phyloP scores from a whole-genome alignment of 1,140 invertebrate species.

The Capitella teleta region DNA sequence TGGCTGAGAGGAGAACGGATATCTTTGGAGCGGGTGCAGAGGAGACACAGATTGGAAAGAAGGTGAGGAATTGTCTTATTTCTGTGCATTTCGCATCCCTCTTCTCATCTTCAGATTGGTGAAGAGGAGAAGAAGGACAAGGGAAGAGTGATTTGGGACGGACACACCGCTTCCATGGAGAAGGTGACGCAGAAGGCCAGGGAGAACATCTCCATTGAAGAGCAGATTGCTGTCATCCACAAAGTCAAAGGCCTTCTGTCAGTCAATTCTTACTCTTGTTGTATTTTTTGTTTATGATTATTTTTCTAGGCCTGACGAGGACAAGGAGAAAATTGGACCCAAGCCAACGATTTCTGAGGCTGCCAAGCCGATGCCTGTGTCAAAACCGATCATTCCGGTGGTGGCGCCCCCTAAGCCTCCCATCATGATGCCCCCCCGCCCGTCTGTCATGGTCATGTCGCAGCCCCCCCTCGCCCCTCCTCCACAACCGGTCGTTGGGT shows the following conservation, averaged over 20 bases:
- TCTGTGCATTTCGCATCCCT: too few relatives aligned
- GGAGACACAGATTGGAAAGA: constrained; percentile 97
- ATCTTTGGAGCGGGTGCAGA: constrained; percentile 95
- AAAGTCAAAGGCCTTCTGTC: constrained; percentile 75
- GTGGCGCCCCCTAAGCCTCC: constrained; percentile 15
- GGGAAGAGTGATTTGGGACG: constrained; percentile 93
- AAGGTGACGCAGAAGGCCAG: constrained; percentile 71
- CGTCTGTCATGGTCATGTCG: constrained; percentile 17
- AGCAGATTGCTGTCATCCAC: constrained; percentile 94
- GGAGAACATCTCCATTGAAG: constrained; percentile 89
- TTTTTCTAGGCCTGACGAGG: constrained; percentile 61
- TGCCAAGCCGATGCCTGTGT: too few relatives aligned
- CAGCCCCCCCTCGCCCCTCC: constrained; percentile 18
- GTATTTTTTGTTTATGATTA: not conserved
- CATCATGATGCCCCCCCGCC: constrained; percentile 1
- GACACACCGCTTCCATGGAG: constrained; percentile 68
- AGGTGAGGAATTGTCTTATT: constrained; percentile 40
- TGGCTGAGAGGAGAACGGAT: constrained; percentile 97
- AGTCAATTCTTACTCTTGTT: too few relatives aligned
- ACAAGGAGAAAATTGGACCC: constrained; percentile 63
- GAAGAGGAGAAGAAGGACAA: constrained; percentile 68
- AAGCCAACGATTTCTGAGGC: constrained; percentile 23
- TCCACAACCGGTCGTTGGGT: constrained; percentile 5
- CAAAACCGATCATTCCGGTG: too few relatives aligned
- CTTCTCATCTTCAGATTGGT: constrained; percentile 64